Conservation (phyloP, 2,888 invertebrate species). For the Leptopilina syphax region DNA sequence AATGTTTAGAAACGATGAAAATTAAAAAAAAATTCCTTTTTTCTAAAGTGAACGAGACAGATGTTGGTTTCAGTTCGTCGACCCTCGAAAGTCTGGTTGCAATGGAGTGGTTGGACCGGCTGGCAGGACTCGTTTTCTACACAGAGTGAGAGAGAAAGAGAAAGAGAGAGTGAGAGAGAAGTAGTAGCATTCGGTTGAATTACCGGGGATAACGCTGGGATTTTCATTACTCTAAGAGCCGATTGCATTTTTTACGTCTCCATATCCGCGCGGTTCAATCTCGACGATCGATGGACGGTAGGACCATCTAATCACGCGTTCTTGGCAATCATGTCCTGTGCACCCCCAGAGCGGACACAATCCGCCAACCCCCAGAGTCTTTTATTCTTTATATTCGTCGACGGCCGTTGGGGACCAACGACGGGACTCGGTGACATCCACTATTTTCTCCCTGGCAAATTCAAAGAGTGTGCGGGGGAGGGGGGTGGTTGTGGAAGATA, state of each 20-base stretch:
- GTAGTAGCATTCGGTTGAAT: constrained; percentile 63
- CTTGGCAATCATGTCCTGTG: constrained; percentile 71
- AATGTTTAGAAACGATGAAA: neutral
- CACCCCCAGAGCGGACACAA: constrained; percentile 54
- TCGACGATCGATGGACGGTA: constrained; percentile 66
- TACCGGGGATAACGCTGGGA: constrained; percentile 66
- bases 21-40: constrained; percentile 24
- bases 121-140: constrained; percentile 48
- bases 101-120: constrained; percentile 57
- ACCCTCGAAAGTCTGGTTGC: constrained; percentile 57
- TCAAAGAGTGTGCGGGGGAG: constrained; percentile 42
- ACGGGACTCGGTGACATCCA: constrained; percentile 50
- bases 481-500: neutral
- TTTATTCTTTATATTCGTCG: constrained; percentile 48
- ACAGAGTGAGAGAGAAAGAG: neutral
- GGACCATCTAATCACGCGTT: constrained; percentile 74
- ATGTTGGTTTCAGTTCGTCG: constrained; percentile 56
- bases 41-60: constrained; percentile 43
- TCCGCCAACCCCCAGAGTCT: constrained; percentile 50
- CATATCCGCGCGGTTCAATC: constrained; percentile 67
- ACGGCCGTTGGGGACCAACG: constrained; percentile 51
- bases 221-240: constrained; percentile 76
- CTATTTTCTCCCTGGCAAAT: constrained; percentile 51
- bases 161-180: neutral
- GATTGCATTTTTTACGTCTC: constrained; percentile 76